A percentile compares a stretch with the other conserved stretches of the same genome.
Conservation (phyloP, 2,113 vertebrate genomes). For the Syngnathus scovelli region DNA sequence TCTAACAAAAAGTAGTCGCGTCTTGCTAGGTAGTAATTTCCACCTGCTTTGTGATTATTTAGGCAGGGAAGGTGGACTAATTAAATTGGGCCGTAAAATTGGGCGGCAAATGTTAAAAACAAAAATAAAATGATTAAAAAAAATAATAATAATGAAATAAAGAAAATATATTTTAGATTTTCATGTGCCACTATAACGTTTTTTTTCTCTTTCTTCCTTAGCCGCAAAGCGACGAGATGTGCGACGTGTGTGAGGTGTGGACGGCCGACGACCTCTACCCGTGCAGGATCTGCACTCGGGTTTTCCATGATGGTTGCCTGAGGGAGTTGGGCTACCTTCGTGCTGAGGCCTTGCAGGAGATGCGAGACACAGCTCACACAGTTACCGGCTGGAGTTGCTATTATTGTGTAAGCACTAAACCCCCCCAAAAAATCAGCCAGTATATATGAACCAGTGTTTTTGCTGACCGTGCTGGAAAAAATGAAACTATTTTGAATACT, state of each 20-base stretch:
- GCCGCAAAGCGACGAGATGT: conserved; percentile 87
- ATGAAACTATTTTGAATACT: conserved; percentile 25
- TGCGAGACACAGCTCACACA: conserved; percentile 83
- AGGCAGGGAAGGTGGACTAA: not conserved
- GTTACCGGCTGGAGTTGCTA: conserved; percentile 94
- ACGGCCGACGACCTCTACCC: conserved; percentile 91
- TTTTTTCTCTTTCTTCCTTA: conserved; percentile 44
- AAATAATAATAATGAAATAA: too few species aligned
- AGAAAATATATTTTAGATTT: too few species aligned
- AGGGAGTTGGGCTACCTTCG: conserved; percentile 88
- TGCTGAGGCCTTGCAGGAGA: conserved; percentile 73
- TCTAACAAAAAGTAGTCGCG: not conserved
- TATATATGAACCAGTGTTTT: conserved; percentile 1
- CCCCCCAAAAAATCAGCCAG: not conserved
- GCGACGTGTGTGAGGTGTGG: conserved; percentile 96
- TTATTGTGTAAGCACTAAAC: conserved; percentile 83
- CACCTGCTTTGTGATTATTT: not conserved
- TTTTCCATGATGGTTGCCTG: conserved; percentile 94
- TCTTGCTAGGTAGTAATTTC: not conserved
- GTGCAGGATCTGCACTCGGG: conserved; percentile 84
- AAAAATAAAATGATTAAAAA: not conserved
- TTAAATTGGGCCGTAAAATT: not conserved
- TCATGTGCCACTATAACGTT: too few species aligned
- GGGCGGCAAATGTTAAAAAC: too few species aligned
- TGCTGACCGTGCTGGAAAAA: conserved; percentile 15